Conservation (phyloP, 2,797 vertebrate genomes). For the Pempheris klunzingeri region DNA sequence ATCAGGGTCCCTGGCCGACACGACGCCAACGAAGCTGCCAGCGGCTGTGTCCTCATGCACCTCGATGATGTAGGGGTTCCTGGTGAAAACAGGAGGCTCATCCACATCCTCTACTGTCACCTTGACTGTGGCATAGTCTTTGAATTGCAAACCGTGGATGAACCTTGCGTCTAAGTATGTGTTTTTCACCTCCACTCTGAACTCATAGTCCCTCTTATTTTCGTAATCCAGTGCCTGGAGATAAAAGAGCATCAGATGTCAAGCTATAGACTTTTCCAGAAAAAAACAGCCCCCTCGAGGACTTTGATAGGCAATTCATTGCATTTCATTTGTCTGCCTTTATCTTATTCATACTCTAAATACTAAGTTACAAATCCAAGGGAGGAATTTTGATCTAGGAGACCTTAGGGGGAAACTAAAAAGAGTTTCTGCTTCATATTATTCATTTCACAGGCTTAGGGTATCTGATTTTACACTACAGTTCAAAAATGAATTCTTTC, state of each 20-base stretch:
- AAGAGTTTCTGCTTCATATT: slow-evolving; percentile 57
- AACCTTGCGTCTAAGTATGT: slow-evolving; percentile 92
- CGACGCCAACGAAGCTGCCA: slow-evolving; percentile 92
- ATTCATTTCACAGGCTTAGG: slow-evolving; percentile 68
- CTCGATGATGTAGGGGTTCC: slow-evolving; percentile 92
- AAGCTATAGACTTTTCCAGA: slow-evolving; percentile 51
- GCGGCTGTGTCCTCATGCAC: slow-evolving; percentile 94
- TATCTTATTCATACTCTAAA: slow-evolving; percentile 68
- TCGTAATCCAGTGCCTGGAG: slow-evolving; percentile 95
- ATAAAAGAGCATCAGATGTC: slow-evolving; percentile 69
- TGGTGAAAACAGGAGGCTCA: slow-evolving; percentile 92
- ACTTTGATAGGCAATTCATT: slow-evolving; percentile 65
- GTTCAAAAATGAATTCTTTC: slow-evolving; percentile 54
- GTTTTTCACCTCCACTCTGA: slow-evolving; percentile 95
- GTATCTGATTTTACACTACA: slow-evolving; percentile 65
- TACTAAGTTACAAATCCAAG: slow-evolving; percentile 69
- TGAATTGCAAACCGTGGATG: slow-evolving; percentile 92
- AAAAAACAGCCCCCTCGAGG: slow-evolving; percentile 50
- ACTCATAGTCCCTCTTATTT: slow-evolving; percentile 90
- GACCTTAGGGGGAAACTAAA: slow-evolving; percentile 61
- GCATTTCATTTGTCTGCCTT: slow-evolving; percentile 73
- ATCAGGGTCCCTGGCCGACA: slow-evolving; percentile 94
- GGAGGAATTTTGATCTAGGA: slow-evolving; percentile 59
- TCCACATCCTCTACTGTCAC: slow-evolving; percentile 93
- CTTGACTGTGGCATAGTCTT: slow-evolving; percentile 92